phyloP scores from a whole-genome alignment of 2,113 vertebrate genomes.

The Oryzias curvinotus region DNA sequence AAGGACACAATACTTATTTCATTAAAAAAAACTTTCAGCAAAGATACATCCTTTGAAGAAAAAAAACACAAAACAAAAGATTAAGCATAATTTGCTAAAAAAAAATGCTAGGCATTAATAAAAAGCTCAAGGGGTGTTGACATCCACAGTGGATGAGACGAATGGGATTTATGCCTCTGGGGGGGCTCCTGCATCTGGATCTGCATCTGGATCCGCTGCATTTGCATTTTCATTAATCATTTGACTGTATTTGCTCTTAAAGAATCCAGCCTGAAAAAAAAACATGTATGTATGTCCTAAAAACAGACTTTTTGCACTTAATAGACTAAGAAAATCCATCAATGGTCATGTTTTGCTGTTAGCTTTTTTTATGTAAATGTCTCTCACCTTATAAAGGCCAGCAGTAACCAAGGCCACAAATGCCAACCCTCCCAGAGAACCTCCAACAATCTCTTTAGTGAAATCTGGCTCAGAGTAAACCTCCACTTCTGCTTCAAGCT shows the following conservation, averaged over 20 bases:
- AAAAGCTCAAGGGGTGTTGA: not conserved
- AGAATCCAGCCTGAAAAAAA: slow-evolving; percentile 81
- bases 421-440: slow-evolving; percentile 75
- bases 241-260: slow-evolving; percentile 80
- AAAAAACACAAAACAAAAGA: too few relatives aligned
- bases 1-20: too few relatives aligned
- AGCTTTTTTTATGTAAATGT: too few relatives aligned
- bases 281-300: not conserved
- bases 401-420: slow-evolving; percentile 75
- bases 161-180: not conserved
- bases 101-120: not conserved
- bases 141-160: not conserved
- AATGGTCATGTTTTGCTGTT: too few relatives aligned
- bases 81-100: too few relatives aligned
- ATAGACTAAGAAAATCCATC: too few relatives aligned
- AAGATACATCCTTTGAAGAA: too few relatives aligned
- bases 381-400: slow-evolving; percentile 77
- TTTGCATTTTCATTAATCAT: slow-evolving; percentile 59
- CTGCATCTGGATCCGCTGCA: not conserved
- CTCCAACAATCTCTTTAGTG: slow-evolving; percentile 64
- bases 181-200: not conserved
- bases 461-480: too few relatives aligned
- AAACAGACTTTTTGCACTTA: too few relatives aligned
- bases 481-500: too few relatives aligned
- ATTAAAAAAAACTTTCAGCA: too few relatives aligned